These are phyloP conservation scores for Halocynthia roretzi DNA, from an alignment of 23 tunicate species.

Conservation along the genomic window DNA sequence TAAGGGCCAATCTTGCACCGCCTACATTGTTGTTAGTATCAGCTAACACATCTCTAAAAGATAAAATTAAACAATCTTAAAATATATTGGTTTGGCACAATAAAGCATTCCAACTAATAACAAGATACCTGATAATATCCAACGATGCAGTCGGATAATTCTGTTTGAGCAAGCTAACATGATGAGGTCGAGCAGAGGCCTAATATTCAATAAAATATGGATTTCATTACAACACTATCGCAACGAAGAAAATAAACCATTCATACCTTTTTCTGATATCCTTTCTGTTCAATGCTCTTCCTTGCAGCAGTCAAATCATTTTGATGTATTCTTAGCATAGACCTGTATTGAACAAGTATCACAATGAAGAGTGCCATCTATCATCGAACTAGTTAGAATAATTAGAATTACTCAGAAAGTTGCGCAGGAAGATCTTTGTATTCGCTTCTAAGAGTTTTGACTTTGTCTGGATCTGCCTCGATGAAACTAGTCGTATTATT, in stretches of 20 bases:
- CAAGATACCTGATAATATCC: conserved; percentile 13
- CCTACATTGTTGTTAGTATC: not conserved
- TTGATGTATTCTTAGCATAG: not conserved
- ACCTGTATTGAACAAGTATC: not conserved
- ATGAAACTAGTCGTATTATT: conserved; percentile 21
- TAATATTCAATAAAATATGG: not conserved
- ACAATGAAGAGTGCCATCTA: not conserved
- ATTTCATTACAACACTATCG: not conserved
- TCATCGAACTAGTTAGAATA: not conserved
- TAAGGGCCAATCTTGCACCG: not conserved
- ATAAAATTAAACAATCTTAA: too few relatives aligned
- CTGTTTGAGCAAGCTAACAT: not conserved
- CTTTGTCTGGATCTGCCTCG: conserved; percentile 8
- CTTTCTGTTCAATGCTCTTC: not conserved
- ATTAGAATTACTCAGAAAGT: not conserved
- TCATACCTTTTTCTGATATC: not conserved
- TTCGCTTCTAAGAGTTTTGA: not conserved
- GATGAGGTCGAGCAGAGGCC: not conserved
- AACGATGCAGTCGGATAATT: conserved; percentile 8
- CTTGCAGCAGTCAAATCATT: not conserved
- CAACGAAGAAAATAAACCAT: not conserved
- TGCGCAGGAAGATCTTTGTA: conserved; percentile 4
- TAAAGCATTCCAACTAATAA: too few relatives aligned
- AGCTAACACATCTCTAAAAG: not conserved
- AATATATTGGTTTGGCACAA: too few relatives aligned